Evolutionary conservation across 2,888 invertebrate species (phyloP), one percentile per base, ranked within the genome.

Genomic region (Eupithecia pulchellata): DNA sequence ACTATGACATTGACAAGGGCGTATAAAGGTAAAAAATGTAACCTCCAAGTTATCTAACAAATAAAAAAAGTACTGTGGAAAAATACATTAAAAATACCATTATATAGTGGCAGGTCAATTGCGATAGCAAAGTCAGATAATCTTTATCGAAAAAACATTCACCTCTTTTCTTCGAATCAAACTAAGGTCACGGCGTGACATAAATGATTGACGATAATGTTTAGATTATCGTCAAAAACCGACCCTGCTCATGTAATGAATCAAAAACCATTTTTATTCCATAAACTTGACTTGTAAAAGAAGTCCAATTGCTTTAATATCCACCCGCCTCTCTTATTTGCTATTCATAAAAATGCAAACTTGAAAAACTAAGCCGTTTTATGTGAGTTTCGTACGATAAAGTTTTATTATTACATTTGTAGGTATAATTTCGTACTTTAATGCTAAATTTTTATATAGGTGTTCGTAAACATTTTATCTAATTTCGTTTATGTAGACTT

Each of bases 141-240:
- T 69, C 29, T 55, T 36, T 30, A 60, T 34, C 52, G 36, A 17
- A 17, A 69, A 39, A 65, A 9, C 69, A 47, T 62, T 62, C 20
- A 66, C 55, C 62, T 39, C 17, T 32, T 65, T 69, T 30, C 61
- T 61, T 65, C 55, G 55, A 61, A 30, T 47, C 29, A 11, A 55
- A 66, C 64, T 39, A 63, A 20, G 42, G 58, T 61, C 36, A 60
- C 20, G 61, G 32, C 67, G 64, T 64, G 67, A 55, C 39, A 71
- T 39, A 64, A 47, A 39, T 64, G 67, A 67, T 71, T 67, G 67
- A 67, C 32, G 67, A 67, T 67, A 67, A 25, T 47, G 47, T 20
- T n/a, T n/a, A n/a, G n/a, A n/a, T n/a, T n/a, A n/a, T n/a, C n/a
- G n/a, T n/a, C n/a, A n/a, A n/a, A n/a, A 30, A 17, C 29, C 32